Conservation (phyloP, 2,888 invertebrate species). For the Hipparchia semele region DNA sequence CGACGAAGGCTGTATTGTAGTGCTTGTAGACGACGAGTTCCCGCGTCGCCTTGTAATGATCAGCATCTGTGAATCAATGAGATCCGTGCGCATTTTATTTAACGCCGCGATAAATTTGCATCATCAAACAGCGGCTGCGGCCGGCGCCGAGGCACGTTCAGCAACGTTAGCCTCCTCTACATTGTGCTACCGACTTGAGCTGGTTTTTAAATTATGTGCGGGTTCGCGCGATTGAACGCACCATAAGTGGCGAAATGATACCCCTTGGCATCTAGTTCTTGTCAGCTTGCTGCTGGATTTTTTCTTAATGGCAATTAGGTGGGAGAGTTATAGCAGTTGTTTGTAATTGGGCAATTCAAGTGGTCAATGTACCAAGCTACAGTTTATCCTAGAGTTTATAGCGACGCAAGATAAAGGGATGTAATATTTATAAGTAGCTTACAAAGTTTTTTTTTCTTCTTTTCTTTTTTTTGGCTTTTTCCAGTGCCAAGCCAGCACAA, state of each 20-base stretch:
- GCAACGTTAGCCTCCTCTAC: conserved; percentile 68
- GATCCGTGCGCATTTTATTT: conserved; percentile 73
- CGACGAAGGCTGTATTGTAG: conserved; percentile 37
- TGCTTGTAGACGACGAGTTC: conserved; percentile 42
- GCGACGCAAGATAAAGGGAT: not conserved
- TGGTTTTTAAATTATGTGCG: conserved; percentile 31
- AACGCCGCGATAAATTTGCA: conserved; percentile 79
- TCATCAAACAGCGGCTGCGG: conserved; percentile 75
- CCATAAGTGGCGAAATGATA: conserved; percentile 26
- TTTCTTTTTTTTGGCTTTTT: no score
- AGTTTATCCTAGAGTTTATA: not conserved
- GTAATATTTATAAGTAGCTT: no score
- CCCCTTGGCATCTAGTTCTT: conserved; percentile 23
- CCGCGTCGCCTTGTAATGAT: conserved; percentile 65
- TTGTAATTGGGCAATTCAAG: conserved; percentile 17
- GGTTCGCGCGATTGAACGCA: conserved; percentile 25
- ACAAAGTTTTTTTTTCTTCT: no score
- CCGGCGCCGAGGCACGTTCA: conserved; percentile 75
- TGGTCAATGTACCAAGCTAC: not conserved
- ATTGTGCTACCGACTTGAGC: conserved; percentile 54
- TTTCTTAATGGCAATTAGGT: conserved; percentile 13
- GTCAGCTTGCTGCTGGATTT: conserved; percentile 14
- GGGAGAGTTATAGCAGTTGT: conserved; percentile 11
- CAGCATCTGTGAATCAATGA: conserved; percentile 74
- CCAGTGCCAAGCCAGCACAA: no score